These are phyloP conservation scores for Calonectris borealis DNA, from an alignment of 2,113 vertebrate genomes.

Conservation along the genomic window DNA sequence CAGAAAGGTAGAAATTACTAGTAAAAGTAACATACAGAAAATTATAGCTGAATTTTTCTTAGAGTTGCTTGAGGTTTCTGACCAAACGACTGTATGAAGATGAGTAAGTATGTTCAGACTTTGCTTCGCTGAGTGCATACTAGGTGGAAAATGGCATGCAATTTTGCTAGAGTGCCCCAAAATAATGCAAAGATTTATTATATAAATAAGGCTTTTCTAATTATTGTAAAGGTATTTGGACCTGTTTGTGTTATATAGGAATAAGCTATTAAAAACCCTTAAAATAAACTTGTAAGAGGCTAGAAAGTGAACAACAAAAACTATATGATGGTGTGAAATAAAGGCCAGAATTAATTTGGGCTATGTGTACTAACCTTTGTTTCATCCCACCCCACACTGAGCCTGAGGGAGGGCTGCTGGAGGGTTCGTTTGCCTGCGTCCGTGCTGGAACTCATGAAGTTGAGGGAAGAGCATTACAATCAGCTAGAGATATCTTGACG, in stretches of 20 bases:
- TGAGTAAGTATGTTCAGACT: background rate
- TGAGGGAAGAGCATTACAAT: background rate
- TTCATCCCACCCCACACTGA: background rate
- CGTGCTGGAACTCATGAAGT: background rate
- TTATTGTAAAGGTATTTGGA: background rate
- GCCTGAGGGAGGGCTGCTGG: background rate
- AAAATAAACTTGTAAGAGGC: background rate
- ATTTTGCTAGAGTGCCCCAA: background rate
- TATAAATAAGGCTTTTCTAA: background rate
- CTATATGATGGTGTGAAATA: background rate
- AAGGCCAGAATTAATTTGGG: background rate
- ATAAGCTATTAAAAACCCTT: background rate
- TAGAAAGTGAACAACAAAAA: background rate
- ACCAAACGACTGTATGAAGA: background rate
- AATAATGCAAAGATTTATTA: background rate
- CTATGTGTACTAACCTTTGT: rapidly evolving
- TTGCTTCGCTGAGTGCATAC: background rate
- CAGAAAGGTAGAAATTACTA: background rate
- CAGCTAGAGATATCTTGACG: background rate
- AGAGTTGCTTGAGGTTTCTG: background rate
- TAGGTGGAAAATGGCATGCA: background rate
- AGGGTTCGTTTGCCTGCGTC: background rate
- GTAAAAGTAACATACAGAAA: background rate
- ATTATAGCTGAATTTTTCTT: background rate
- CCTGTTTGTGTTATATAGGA: background rate